Evolutionary conservation across 2,113 vertebrate genomes (phyloP), one percentile per base, ranked within the genome.

Genomic region (Microcebus lehilahytsara): DNA sequence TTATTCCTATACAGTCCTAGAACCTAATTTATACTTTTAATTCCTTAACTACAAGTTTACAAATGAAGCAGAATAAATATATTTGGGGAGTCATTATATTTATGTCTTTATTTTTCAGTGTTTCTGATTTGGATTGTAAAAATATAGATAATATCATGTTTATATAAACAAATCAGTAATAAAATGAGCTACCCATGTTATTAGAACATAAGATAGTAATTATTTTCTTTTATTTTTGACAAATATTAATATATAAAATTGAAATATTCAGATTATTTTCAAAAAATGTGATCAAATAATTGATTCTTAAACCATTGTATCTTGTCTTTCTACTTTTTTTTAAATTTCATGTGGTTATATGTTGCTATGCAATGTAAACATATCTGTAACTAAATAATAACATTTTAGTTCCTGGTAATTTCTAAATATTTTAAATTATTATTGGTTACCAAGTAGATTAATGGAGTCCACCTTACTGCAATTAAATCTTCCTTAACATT

Each of bases 401-500:
- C 8, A n/a, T 49, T 93, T 96, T 69, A 85, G 80, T 85, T 75
- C 13, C 17, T 62, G 9, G 10, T 88, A 25, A 8, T 79, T 93
- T 93, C 19, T 84, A 88, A 90, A 79, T 88, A 77, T 89, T 96
- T 85, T 34, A 62, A 88, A 62, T 80, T 46, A 42, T 64, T 74
- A 37, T 56, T 56, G 27, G 37, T 81, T 75, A 77, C 42, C 22
- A 75, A 91, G 30, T 32, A 80, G 64, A 69, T 60, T 53, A 79
- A 42, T 13, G 51, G 1, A 67, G 6, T 53, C 85, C 9, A 58
- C 81, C 75, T 37, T 86, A 78, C 23, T 62, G 1, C 37, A 95
- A 53, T 62, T 17, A 23, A 75, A 3, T 2, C 42, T 83, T 77
- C 22, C 37, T 83, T 67, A 83, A 53, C 32, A 69, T 87, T 40